A percentile compares a stretch with the other conserved stretches of the same genome.
Conservation (phyloP, 2,888 invertebrate genomes). For the Frankliniella fusca region DNA sequence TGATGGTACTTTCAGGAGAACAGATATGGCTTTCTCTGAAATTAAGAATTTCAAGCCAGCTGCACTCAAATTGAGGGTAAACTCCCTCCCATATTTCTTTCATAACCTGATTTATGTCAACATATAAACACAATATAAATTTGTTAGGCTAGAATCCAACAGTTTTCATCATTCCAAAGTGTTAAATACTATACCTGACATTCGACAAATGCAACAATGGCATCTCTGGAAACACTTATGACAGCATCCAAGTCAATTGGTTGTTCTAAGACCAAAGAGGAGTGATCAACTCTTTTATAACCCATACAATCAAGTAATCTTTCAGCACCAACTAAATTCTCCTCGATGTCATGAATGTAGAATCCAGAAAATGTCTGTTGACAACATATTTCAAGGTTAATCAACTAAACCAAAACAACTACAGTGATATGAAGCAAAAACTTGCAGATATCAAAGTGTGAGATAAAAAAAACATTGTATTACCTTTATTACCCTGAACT, state of each 20-base stretch:
- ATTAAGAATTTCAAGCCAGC: slow-evolving; percentile 66
- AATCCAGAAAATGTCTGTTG: slow-evolving; percentile 77
- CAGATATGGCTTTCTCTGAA: slow-evolving; percentile 57
- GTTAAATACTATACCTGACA: slow-evolving; percentile 60
- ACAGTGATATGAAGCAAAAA: not conserved
- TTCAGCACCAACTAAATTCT: slow-evolving; percentile 73
- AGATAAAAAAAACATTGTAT: not conserved
- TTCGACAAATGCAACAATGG: slow-evolving; percentile 80
- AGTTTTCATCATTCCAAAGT: slow-evolving; percentile 11
- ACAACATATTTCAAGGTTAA: slow-evolving; percentile 31
- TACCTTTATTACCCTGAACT: slow-evolving; percentile 77
- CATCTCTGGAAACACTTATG: slow-evolving; percentile 74
- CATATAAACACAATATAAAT: slow-evolving; percentile 2
- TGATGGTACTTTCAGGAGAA: slow-evolving; percentile 48
- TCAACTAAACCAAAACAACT: not conserved
- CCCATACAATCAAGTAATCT: slow-evolving; percentile 77
- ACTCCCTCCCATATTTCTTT: slow-evolving; percentile 70
- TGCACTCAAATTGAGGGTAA: slow-evolving; percentile 51
- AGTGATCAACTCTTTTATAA: slow-evolving; percentile 59
- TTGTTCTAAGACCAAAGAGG: slow-evolving; percentile 59
- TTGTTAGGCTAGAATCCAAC: slow-evolving; percentile 29
- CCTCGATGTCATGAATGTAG: slow-evolving; percentile 81
- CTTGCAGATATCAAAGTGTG: not conserved
- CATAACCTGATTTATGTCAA: slow-evolving; percentile 64
- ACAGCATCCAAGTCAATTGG: slow-evolving; percentile 79